phyloP scores from a whole-genome alignment of 2,888 invertebrate species.

The Gastracanthus pulcherrimus region DNA sequence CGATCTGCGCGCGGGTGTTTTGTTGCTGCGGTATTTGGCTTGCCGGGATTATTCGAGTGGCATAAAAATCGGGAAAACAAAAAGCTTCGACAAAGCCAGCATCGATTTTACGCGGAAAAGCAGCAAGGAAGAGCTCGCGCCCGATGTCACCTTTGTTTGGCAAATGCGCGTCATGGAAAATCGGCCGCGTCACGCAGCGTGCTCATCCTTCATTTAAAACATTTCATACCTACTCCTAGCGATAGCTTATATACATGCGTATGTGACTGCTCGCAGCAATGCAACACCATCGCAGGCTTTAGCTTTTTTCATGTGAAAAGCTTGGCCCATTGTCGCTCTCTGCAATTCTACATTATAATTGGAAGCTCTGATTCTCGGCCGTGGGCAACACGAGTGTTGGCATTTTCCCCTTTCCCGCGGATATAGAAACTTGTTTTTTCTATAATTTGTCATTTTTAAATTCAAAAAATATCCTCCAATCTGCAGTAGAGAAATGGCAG shows the following conservation, averaged over 20 bases:
- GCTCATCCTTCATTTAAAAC: slow-evolving; percentile 1
- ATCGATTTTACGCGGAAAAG: slow-evolving; percentile 10
- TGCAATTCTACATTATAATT: slow-evolving; percentile 11
- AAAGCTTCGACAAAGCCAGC: slow-evolving; percentile 7
- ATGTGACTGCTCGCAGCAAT: not conserved
- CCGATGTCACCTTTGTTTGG: not conserved
- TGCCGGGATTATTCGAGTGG: slow-evolving; percentile 13
- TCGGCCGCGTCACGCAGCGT: not conserved
- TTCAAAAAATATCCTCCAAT: no score
- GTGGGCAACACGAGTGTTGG: not conserved
- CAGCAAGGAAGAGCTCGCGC: not conserved
- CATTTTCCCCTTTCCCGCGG: not conserved
- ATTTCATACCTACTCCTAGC: not conserved
- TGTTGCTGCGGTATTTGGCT: slow-evolving; percentile 5
- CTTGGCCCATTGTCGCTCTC: no score
- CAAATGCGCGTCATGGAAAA: slow-evolving; percentile 2
- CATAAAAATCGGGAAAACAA: slow-evolving; percentile 13
- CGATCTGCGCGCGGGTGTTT: slow-evolving; percentile 11
- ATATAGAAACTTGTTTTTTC: not conserved
- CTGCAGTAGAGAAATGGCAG: no score
- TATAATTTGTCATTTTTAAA: no score
- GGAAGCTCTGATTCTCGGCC: not conserved
- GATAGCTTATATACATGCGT: not conserved
- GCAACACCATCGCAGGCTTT: not conserved
- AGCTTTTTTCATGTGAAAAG: not conserved